Base-by-base conservation (phyloP, 2,797 vertebrate genomes). In the Acanthornis magna region DNA sequence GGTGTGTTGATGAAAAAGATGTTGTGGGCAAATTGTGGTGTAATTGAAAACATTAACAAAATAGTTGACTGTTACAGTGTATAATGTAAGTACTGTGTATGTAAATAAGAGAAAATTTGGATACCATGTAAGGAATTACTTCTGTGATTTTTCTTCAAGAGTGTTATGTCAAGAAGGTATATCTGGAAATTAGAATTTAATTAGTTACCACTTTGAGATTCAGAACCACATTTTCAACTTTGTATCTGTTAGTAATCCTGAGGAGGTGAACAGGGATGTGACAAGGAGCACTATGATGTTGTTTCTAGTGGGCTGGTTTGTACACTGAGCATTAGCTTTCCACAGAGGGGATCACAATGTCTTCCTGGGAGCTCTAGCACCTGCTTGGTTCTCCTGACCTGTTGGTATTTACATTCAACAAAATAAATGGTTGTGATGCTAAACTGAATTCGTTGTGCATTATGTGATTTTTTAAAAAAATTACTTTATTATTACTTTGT, bases 381-480 rank as follows among this genome's bases (percentile, higher is more conserved):
- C 48, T 65, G 47, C 87, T 80, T 27, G 14, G 29, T 83, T 91
- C 77, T 66, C 51, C 74, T 76, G 63, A 61, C 48, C 36, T 96
- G 73, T 79, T 93, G 84, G 79, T 34, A 5, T 45, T 74, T 81
- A 29, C 70, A 50, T 66, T 91, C 53, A 85, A 93, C 29, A 78
- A 90, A 97, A 97, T 97, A 97, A 97, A 96, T 70, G 53, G 29
- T 61, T 89, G 26, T 86, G 81, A 71, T 89, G 60, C 88, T 74
- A 75, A 95, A 96, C 89, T 53, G 30, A 75, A 29, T 48, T 89
- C 34, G 81, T 93, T 85, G 94, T 95, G 83, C 85, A 78, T 40
- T 57, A 96, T 95, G 93, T 96, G 86, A 89, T 94, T 96, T 82
- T 9, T 55, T 42, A 19, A 1, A 1, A 22, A 16, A 25, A 22